Conservation (phyloP, 2,888 invertebrate genomes). For the Altica lythri region DNA sequence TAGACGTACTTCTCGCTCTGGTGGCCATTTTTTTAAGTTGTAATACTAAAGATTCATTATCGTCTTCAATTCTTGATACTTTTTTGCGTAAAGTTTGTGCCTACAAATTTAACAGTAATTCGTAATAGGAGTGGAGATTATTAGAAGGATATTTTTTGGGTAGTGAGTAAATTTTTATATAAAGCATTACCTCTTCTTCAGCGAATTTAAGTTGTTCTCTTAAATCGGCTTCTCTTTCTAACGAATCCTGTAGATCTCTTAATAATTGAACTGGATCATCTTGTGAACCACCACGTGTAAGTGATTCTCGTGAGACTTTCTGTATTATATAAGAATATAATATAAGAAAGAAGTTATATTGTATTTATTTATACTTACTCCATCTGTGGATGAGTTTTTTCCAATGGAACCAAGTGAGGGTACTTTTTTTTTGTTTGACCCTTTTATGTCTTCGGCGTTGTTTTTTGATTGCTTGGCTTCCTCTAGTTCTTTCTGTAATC, state of each 20-base stretch:
- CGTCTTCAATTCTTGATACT: constrained; percentile 91
- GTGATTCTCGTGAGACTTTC: constrained; percentile 74
- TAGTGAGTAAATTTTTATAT: background rate
- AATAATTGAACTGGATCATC: constrained; percentile 81
- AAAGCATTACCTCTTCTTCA: constrained; percentile 80
- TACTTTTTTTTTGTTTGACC: constrained; percentile 61
- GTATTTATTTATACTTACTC: constrained; percentile 56
- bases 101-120: constrained; percentile 59
- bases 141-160: too few relatives aligned
- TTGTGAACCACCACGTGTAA: constrained; percentile 78
- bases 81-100: constrained; percentile 87
- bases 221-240: constrained; percentile 92
- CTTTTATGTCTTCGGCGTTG: constrained; percentile 53
- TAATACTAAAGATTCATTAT: constrained; percentile 93
- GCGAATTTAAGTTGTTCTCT: constrained; percentile 90
- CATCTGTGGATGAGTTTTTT: constrained; percentile 65
- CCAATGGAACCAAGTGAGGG: constrained; percentile 63
- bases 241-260: constrained; percentile 86
- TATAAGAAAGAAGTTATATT: background rate
- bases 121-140: background rate
- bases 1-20: constrained; percentile 76
- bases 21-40: constrained; percentile 96
- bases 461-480: constrained; percentile 65
- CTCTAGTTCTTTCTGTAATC: constrained; percentile 73
- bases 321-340: constrained; percentile 46